Evolutionary conservation across 2,113 vertebrate species (phyloP).

Genomic region (Eptesicus fuscus): DNA sequence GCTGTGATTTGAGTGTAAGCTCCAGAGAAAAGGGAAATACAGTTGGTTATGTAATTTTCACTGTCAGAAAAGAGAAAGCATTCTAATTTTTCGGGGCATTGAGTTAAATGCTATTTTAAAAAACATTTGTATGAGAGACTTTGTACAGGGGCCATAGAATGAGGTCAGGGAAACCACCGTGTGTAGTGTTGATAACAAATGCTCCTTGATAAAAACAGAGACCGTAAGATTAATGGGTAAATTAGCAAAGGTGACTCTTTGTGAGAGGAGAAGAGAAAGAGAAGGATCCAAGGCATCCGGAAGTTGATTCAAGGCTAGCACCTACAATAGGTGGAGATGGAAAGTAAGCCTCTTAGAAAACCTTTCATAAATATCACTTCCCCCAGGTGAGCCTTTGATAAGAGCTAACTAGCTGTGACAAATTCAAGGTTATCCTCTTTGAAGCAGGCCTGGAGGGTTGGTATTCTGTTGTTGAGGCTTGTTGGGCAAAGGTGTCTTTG

Average conservation of each 20-base stretch:
- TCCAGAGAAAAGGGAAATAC: not conserved
- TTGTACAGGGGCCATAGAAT: not conserved
- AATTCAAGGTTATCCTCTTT: not conserved
- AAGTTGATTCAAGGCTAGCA: not conserved
- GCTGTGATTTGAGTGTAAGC: not conserved
- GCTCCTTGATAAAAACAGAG: not conserved
- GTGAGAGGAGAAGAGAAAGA: not conserved
- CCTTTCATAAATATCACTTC: conserved; percentile 12
- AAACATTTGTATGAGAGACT: not conserved
- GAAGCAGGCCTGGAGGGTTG: conserved; percentile 40
- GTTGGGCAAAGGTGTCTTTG: conserved; percentile 25
- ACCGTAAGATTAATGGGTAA: not conserved
- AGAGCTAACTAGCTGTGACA: conserved; percentile 1
- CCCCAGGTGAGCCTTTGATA: conserved; percentile 43
- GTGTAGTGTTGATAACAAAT: not conserved
- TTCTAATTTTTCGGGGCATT: not conserved
- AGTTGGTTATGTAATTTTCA: not conserved
- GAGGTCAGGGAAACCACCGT: not conserved
- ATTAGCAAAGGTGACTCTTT: not conserved
- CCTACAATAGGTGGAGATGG: not conserved
- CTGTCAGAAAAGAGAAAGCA: not conserved
- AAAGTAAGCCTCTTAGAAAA: conserved; percentile 28
- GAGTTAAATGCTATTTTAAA: not conserved
- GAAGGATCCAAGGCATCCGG: not conserved
- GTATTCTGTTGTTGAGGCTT: conserved; percentile 32